These are phyloP conservation scores for Podarcis muralis DNA, from an alignment of 2,113 vertebrate genomes.

Conservation along the genomic window DNA sequence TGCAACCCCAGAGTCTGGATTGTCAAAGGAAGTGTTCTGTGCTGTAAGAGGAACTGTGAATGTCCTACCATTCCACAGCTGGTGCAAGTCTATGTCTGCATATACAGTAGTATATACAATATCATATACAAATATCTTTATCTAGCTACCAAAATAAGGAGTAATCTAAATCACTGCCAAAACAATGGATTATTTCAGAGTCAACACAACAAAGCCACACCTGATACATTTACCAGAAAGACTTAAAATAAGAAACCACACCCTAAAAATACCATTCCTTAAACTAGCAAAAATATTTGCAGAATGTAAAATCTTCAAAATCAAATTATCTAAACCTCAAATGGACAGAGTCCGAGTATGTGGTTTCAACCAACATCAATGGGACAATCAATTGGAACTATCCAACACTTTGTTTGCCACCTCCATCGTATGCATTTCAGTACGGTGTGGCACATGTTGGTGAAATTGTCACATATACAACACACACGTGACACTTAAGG, in stretches of 20 bases:
- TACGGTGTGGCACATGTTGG: too few relatives aligned
- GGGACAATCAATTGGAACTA: not conserved
- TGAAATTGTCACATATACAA: not conserved
- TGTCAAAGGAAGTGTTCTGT: not conserved
- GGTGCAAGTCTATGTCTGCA: not conserved
- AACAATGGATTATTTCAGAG: not conserved
- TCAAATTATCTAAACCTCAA: not conserved
- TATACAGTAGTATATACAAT: too few relatives aligned
- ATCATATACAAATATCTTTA: not conserved
- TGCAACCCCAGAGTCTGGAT: not conserved
- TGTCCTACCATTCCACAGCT: not conserved
- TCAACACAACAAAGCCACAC: conserved; percentile 6
- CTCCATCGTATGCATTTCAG: not conserved
- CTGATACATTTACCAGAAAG: not conserved
- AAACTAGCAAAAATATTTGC: not conserved
- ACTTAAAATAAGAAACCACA: conserved; percentile 24
- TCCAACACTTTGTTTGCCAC: not conserved
- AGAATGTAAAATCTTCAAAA: not conserved
- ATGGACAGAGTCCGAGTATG: not conserved
- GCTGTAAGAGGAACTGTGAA: not conserved
- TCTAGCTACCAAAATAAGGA: not conserved
- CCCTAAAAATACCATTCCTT: not conserved
- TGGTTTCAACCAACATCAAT: not conserved
- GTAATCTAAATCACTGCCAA: too few relatives aligned
- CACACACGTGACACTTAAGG: not conserved